Conservation (phyloP, 2,888 invertebrate genomes). For the Thalpophila matura region DNA sequence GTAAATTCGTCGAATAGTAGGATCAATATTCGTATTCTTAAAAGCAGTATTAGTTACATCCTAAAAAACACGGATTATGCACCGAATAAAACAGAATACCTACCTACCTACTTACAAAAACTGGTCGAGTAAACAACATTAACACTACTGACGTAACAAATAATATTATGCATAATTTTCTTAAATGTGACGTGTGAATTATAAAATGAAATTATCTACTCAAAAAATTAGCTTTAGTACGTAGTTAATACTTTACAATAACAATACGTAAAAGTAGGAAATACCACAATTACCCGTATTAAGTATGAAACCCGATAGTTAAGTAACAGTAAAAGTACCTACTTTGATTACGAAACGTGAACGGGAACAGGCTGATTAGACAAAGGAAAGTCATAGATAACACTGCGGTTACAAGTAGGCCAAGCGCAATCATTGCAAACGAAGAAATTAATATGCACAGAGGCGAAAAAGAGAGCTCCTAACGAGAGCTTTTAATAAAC, state of each 20-base stretch:
- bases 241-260: not conserved
- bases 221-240: not conserved
- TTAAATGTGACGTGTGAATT: slow-evolving; percentile 8
- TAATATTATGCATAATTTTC: not conserved
- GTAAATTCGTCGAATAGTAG: too few species aligned
- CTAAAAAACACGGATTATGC: too few species aligned
- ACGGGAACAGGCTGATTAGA: slow-evolving; percentile 40
- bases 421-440: slow-evolving; percentile 18
- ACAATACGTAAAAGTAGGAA: slow-evolving; percentile 19
- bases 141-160: slow-evolving; percentile 7
- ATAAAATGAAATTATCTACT: slow-evolving; percentile 14
- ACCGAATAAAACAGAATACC: slow-evolving; percentile 9
- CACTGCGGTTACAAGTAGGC: slow-evolving; percentile 5
- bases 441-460: slow-evolving; percentile 24
- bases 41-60: too few species aligned
- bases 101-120: not conserved
- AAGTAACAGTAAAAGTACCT: slow-evolving; percentile 31
- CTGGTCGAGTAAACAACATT: slow-evolving; percentile 1
- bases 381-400: slow-evolving; percentile 32
- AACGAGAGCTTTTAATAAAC: slow-evolving; percentile 7
- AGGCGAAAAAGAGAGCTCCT: not conserved
- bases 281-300: slow-evolving; percentile 7
- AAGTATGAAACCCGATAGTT: slow-evolving; percentile 19
- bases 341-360: slow-evolving; percentile 42
- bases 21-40: too few species aligned